Conservation (phyloP, 2,888 invertebrate genomes). For the Clusia tigrina region DNA sequence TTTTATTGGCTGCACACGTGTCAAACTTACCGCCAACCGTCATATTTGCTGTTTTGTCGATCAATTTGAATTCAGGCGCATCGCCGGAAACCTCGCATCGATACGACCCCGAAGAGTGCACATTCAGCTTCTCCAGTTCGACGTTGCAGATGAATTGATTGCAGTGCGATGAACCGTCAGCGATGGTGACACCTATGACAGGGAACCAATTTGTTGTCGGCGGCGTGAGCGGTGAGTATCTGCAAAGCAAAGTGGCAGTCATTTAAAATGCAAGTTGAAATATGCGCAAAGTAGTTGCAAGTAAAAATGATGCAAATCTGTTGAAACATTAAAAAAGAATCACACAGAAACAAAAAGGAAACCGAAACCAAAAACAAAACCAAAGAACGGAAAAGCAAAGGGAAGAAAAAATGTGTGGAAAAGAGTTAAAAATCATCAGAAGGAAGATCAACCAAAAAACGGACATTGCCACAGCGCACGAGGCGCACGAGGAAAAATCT, state of each 20-base stretch:
- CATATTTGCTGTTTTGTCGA: constrained; percentile 68
- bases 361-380: background rate
- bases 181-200: constrained; percentile 62
- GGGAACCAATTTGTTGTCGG: constrained; percentile 63
- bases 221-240: constrained; percentile 63
- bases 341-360: background rate
- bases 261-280: constrained; percentile 25
- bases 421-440: too few relatives aligned
- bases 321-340: background rate
- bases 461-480: too few relatives aligned
- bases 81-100: constrained; percentile 72
- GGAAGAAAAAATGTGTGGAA: background rate
- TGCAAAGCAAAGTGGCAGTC: constrained; percentile 39
- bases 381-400: background rate
- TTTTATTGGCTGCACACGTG: background rate
- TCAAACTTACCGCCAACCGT: constrained; percentile 68
- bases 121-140: constrained; percentile 60
- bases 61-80: constrained; percentile 70
- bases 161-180: constrained; percentile 62
- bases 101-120: constrained; percentile 67
- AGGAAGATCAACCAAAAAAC: too few relatives aligned
- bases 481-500: too few relatives aligned
- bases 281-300: background rate
- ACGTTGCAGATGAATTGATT: constrained; percentile 64
- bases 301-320: background rate